Percentiles rank a stretch among this genome's conserved stretches.
Evolutionary conservation across 2,113 vertebrate genomes (phyloP).

Genomic region (Lampris megalopsis): DNA sequence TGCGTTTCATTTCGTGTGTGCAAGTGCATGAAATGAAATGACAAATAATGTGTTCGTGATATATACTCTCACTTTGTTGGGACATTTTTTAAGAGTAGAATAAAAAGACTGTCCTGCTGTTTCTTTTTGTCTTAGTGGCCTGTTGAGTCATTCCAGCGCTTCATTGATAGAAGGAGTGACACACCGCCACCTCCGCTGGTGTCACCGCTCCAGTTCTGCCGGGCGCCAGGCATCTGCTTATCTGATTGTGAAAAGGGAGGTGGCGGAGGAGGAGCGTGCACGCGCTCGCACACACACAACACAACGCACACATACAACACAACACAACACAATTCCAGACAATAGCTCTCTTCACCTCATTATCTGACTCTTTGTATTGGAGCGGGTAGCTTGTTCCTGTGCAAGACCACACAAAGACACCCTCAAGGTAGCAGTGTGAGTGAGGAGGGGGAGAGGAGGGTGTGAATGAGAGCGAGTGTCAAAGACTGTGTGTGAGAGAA

Average conservation of each 20-base stretch:
- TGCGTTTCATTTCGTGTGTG: too few relatives aligned
- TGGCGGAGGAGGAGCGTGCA: constrained; percentile 47
- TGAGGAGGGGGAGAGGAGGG: not conserved
- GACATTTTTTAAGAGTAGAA: too few relatives aligned
- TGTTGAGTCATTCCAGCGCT: constrained; percentile 16
- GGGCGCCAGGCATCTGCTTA: constrained; percentile 44
- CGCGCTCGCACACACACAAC: constrained; percentile 19
- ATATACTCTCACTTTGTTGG: too few relatives aligned
- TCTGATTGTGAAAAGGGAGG: constrained; percentile 40
- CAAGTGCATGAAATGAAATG: too few relatives aligned
- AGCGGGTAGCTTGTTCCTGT: constrained; percentile 43
- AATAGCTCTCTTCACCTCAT: constrained; percentile 50
- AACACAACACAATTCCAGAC: constrained; percentile 44
- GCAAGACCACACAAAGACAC: constrained; percentile 63
- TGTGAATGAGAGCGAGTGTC: not conserved
- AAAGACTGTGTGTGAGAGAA: not conserved
- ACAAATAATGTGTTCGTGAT: too few relatives aligned
- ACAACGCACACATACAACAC: constrained; percentile 25
- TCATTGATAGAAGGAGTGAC: constrained; percentile 5
- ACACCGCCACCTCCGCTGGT: not conserved
- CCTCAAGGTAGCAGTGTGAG: constrained; percentile 32
- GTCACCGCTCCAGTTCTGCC: not conserved
- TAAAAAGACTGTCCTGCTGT: not conserved
- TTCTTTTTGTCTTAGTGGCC: constrained; percentile 34
- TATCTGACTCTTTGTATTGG: constrained; percentile 53